These are phyloP conservation scores for Diarsia brunnea DNA, from an alignment of 2,888 invertebrate genomes.

Conservation along the genomic window DNA sequence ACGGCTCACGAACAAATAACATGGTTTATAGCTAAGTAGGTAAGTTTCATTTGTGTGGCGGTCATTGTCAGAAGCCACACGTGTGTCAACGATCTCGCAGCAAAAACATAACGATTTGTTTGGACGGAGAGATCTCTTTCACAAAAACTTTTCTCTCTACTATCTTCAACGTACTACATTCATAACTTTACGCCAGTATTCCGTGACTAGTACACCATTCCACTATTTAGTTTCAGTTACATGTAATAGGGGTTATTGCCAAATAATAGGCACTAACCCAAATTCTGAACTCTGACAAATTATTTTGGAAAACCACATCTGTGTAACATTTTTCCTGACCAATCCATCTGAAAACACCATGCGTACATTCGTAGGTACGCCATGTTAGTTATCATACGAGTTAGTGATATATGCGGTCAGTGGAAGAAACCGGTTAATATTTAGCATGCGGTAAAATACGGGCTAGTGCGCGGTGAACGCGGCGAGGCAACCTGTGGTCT, in stretches of 20 bases:
- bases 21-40: neutral
- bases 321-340: neutral
- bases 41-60: constrained; percentile 7
- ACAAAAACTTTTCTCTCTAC: neutral
- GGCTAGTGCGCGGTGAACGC: neutral
- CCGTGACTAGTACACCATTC: neutral
- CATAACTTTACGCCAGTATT: neutral
- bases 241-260: neutral
- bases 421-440: neutral
- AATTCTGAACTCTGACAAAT: neutral
- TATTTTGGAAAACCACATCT: neutral
- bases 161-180: neutral
- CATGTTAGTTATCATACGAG: neutral
- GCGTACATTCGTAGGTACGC: neutral
- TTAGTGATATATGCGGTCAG: neutral
- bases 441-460: neutral
- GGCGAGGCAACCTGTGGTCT: constrained; percentile 6
- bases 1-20: constrained; percentile 1
- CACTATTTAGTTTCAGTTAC: neutral
- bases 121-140: neutral
- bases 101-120: neutral
- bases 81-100: neutral
- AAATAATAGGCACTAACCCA: neutral
- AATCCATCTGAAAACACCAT: neutral
- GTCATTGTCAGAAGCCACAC: constrained; percentile 2